These are phyloP conservation scores for Phaonia tiefii DNA, from an alignment of 2,888 invertebrate genomes.

Conservation along the genomic window DNA sequence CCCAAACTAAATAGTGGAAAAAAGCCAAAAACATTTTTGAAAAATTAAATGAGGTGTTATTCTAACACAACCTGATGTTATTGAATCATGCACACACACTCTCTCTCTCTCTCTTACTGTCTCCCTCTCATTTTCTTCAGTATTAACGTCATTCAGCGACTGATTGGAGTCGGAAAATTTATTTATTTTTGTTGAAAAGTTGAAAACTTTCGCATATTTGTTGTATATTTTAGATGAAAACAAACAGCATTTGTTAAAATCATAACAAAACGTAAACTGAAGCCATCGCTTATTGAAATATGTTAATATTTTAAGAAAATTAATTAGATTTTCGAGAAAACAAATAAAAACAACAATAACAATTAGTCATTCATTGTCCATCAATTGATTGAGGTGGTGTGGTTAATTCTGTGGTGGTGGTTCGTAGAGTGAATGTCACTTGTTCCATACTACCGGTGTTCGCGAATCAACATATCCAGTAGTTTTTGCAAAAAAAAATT, in stretches of 20 bases:
- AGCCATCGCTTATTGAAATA: not conserved
- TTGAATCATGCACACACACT: no score
- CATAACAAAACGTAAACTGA: not conserved
- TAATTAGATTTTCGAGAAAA: not conserved
- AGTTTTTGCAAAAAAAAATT: not conserved
- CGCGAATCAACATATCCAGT: not conserved
- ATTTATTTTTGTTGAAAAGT: constrained; percentile 23
- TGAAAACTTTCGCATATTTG: not conserved
- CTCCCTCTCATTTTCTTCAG: not conserved
- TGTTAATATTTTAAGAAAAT: not conserved
- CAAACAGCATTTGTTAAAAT: not conserved
- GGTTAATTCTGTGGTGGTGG: constrained; percentile 2
- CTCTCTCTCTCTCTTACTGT: not conserved
- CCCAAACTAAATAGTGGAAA: no score
- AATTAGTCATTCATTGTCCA: not conserved
- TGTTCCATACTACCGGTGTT: not conserved
- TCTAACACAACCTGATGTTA: no score
- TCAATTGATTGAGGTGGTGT: not conserved
- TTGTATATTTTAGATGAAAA: not conserved
- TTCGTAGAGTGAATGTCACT: not conserved
- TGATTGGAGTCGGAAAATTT: not conserved
- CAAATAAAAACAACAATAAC: not conserved
- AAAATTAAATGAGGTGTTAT: no score
- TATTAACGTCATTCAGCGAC: constrained; percentile 43
- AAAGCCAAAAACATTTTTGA: no score